Conservation (phyloP, 2,888 invertebrate genomes). For the Hirtodrosophila duncani region DNA sequence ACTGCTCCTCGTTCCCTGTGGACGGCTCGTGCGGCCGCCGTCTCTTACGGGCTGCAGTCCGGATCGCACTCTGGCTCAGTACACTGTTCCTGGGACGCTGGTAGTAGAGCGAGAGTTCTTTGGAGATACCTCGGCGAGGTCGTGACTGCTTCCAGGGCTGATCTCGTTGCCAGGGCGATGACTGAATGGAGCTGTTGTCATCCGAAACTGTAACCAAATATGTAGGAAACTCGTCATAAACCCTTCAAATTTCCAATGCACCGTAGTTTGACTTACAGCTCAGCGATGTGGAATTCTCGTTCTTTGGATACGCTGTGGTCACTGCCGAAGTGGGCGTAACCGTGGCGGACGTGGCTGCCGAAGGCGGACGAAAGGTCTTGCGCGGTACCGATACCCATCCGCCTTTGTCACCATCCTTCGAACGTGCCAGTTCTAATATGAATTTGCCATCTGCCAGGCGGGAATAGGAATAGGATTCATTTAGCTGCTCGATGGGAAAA, state of each 20-base stretch:
- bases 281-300: slow-evolving; percentile 88
- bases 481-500: not conserved
- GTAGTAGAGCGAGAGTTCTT: slow-evolving; percentile 84
- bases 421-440: slow-evolving; percentile 89
- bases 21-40: slow-evolving; percentile 83
- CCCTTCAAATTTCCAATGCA: not conserved
- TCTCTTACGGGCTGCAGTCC: slow-evolving; percentile 79
- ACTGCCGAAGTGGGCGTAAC: slow-evolving; percentile 80
- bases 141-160: slow-evolving; percentile 92
- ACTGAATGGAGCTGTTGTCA: slow-evolving; percentile 93
- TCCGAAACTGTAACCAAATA: slow-evolving; percentile 83
- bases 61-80: slow-evolving; percentile 60
- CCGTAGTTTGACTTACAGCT: slow-evolving; percentile 83
- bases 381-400: slow-evolving; percentile 94
- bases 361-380: slow-evolving; percentile 91
- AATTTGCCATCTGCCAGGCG: slow-evolving; percentile 89
- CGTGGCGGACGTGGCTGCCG: slow-evolving; percentile 81
- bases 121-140: slow-evolving; percentile 86
- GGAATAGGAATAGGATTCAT: not conserved
- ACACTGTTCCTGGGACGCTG: slow-evolving; percentile 69
- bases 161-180: slow-evolving; percentile 93
- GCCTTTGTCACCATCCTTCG: slow-evolving; percentile 87
- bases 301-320: slow-evolving; percentile 80
- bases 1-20: slow-evolving; percentile 29
- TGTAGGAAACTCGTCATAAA: not conserved